These are phyloP conservation scores for Andinoacara biseriatus DNA, from an alignment of 2,113 vertebrate genomes.

Conservation along the genomic window DNA sequence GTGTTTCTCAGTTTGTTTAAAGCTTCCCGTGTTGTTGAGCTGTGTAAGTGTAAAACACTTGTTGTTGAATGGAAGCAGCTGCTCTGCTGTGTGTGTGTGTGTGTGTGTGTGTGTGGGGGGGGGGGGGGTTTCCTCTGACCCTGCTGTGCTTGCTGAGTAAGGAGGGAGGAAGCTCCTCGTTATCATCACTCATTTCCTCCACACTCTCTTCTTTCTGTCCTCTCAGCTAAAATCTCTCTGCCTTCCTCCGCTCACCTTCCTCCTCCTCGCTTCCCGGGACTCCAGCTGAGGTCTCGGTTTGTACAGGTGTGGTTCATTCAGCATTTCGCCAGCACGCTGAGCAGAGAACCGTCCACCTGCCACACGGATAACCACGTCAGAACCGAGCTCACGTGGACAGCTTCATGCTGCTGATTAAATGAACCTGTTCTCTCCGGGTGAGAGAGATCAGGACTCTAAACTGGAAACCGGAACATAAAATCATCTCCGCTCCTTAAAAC, in stretches of 20 bases:
- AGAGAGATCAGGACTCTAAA: neutral
- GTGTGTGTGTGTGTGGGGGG: neutral
- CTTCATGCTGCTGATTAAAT: neutral
- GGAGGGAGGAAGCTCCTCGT: constrained; percentile 57
- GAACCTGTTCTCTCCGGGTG: neutral
- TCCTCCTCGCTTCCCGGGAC: rapidly evolving
- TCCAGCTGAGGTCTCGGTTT: neutral
- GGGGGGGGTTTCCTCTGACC: constrained; percentile 15
- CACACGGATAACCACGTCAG: neutral
- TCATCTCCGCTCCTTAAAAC: neutral
- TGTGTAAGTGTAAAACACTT: neutral
- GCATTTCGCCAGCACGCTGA: neutral
- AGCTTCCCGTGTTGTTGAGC: neutral
- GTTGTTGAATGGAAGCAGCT: neutral
- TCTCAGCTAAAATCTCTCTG: constrained; percentile 45
- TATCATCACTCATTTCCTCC: constrained; percentile 61
- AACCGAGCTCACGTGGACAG: rapidly evolving
- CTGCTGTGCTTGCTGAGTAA: constrained; percentile 54
- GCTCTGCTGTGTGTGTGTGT: neutral
- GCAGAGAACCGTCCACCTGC: neutral
- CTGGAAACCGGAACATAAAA: neutral
- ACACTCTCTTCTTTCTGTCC: constrained; percentile 20
- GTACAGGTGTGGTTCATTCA: neutral
- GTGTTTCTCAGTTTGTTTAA: neutral
- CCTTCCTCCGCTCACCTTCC: neutral